These are phyloP conservation scores for Pinna nobilis DNA, from an alignment of 1,140 invertebrate genomes.

Conservation along the genomic window DNA sequence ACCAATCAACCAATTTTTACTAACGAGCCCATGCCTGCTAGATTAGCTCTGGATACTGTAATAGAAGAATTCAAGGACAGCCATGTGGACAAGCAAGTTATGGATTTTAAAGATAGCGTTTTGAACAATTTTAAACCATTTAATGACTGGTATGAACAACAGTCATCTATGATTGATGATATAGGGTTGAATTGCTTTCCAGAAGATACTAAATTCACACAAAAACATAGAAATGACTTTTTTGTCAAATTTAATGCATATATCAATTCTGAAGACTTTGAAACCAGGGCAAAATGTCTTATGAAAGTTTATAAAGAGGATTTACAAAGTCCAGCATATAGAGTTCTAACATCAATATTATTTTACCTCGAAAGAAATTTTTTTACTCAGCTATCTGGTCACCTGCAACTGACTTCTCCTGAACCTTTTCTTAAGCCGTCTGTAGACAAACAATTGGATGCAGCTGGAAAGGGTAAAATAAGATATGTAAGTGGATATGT, in stretches of 20 bases:
- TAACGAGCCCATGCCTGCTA: too few species aligned
- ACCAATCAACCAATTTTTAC: neutral
- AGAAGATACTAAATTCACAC: neutral
- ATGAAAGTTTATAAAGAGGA: neutral
- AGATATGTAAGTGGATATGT: constrained; percentile 28
- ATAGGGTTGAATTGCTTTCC: constrained; percentile 14
- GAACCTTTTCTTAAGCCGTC: neutral
- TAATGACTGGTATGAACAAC: constrained; percentile 3
- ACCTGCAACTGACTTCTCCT: neutral
- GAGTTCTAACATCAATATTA: constrained; percentile 4
- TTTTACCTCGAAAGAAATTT: constrained; percentile 18
- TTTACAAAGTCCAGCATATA: neutral
- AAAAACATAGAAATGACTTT: constrained; percentile 4
- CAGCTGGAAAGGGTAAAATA: constrained; percentile 8
- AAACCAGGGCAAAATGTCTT: neutral
- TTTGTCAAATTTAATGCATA: constrained; percentile 22
- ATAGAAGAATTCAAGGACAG: neutral
- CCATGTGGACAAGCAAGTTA: constrained; percentile 3
- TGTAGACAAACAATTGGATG: neutral
- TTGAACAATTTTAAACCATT: neutral
- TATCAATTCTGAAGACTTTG: constrained; percentile 10
- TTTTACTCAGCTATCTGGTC: constrained; percentile 1
- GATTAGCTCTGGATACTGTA: neutral
- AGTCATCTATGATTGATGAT: constrained; percentile 11
- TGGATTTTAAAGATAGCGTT: neutral